Conservation (phyloP, 2,113 vertebrate genomes). For the Tachycineta bicolor region DNA sequence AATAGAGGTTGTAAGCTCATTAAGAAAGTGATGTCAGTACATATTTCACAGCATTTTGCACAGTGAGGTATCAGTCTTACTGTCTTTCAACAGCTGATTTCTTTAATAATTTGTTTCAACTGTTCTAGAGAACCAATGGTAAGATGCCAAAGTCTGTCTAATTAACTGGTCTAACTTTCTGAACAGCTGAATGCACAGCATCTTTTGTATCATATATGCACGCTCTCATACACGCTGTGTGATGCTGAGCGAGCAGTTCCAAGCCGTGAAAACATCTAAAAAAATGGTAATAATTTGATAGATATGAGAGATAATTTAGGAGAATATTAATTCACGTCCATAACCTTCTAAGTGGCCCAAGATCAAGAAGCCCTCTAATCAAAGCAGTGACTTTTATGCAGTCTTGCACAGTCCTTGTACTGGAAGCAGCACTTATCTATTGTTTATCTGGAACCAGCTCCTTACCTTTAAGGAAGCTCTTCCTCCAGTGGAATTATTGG, state of each 20-base stretch:
- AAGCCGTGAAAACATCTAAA: background rate
- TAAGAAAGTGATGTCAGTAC: background rate
- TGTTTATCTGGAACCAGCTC: background rate
- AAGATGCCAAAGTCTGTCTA: background rate
- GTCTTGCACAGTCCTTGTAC: background rate
- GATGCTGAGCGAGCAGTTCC: background rate
- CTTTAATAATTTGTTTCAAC: background rate
- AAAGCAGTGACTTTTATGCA: background rate
- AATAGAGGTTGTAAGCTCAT: background rate
- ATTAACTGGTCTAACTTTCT: background rate
- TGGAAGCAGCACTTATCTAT: background rate
- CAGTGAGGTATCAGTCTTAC: background rate
- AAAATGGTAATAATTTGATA: background rate
- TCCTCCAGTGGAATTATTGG: background rate
- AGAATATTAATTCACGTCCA: background rate
- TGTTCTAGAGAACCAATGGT: background rate
- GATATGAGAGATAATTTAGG: background rate
- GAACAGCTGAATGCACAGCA: background rate
- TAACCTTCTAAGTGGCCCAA: background rate
- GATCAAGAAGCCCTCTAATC: background rate
- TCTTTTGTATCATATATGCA: background rate
- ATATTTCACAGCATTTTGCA: background rate
- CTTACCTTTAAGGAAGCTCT: background rate
- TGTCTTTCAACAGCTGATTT: background rate
- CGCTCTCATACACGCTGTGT: background rate